Conservation (phyloP, 2,888 invertebrate species). For the Pristionchus exspectatus region DNA sequence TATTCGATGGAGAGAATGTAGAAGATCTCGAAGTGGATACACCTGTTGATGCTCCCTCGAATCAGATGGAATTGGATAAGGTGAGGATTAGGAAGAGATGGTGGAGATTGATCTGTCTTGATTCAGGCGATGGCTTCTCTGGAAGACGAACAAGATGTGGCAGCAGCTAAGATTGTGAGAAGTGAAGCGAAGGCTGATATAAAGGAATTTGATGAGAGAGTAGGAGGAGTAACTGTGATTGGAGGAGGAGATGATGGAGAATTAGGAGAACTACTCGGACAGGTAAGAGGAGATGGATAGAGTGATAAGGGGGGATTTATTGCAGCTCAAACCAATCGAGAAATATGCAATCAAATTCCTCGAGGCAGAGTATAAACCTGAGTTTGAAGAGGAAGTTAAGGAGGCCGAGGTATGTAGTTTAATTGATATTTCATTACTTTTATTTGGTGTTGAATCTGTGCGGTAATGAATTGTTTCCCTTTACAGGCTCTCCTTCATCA, state of each 20-base stretch:
- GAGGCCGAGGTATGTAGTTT: slow-evolving; percentile 86
- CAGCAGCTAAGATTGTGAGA: slow-evolving; percentile 71
- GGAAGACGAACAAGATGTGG: slow-evolving; percentile 77
- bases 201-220: slow-evolving; percentile 70
- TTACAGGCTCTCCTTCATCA: slow-evolving; percentile 67
- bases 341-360: slow-evolving; percentile 94
- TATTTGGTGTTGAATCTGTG: no score
- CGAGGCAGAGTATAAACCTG: slow-evolving; percentile 89
- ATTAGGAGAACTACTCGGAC: slow-evolving; percentile 32
- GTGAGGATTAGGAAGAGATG: slow-evolving; percentile 54
- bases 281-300: slow-evolving; percentile 28
- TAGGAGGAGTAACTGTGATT: slow-evolving; percentile 57
- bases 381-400: slow-evolving; percentile 88
- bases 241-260: slow-evolving; percentile 39
- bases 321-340: slow-evolving; percentile 93
- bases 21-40: slow-evolving; percentile 64
- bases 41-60: slow-evolving; percentile 61
- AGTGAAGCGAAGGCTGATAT: slow-evolving; percentile 70
- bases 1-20: slow-evolving; percentile 74
- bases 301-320: slow-evolving; percentile 14
- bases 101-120: background rate
- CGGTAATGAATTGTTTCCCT: no score
- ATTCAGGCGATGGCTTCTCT: slow-evolving; percentile 70
- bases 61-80: slow-evolving; percentile 71
- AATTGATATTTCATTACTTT: background rate